Base-by-base conservation (phyloP, 2,797 vertebrate species). In the Rhinogobio ventralis region DNA sequence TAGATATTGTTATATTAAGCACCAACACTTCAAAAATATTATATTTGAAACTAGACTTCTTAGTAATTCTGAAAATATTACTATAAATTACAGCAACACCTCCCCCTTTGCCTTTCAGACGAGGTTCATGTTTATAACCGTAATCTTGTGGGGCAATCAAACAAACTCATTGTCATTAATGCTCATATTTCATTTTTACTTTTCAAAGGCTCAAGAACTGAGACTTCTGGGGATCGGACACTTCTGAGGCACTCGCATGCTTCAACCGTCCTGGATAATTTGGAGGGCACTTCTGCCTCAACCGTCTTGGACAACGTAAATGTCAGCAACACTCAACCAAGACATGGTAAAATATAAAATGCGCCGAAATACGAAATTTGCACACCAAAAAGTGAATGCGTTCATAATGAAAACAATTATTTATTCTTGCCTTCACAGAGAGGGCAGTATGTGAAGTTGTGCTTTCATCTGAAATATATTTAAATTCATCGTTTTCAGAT, bases 111-210 rank as follows among this genome's bases (percentile, higher is more conserved):
- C 49, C 4, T 51, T 60, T 60, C n/a, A 60, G 23, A 60, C 23
- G 8, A n/a, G 20, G 20, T n/a, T 57, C 3, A 25, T 5, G n/a
- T 60, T 25, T 2, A 60, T 60, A 60, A 19, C 15, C 3, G 1
- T 51, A 51, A 51, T 19, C 15, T 19, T 51, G 17, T 6, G 49
- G 17, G 17, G 49, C 57, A 28, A 25, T 25, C 57, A 60, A 60
- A 60, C n/a, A 60, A 60, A 60, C 57, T 60, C 57, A 53, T 62
- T 62, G 60, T 25, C 60, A 62, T 28, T 62, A 62, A 62, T 62
- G 60, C 0, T 62, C 60, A 62, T 62, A 25, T 60, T 62, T 62
- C 25, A 62, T 62, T 28, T 62, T 62, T 28, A 28, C 60, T 62
- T 62, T 62, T 62, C 60, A 28, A 62, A 62, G 60, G 25, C 60